These are phyloP conservation scores for Pocillopora verrucosa DNA, from an alignment of 64 coral and sea anemone genomes.

Conservation along the genomic window DNA sequence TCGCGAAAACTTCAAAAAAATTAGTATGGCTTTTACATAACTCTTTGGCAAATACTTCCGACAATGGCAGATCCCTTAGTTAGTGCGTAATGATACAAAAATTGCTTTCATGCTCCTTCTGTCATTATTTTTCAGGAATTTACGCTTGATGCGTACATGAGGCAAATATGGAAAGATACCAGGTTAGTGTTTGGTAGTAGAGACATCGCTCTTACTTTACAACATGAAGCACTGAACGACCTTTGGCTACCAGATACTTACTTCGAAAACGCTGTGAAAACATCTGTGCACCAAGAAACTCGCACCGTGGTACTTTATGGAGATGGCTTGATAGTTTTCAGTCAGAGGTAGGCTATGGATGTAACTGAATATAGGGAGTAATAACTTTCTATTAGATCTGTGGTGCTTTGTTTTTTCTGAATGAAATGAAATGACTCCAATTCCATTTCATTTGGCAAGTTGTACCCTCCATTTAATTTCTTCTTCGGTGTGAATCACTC, in stretches of 20 bases:
- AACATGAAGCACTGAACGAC: background rate
- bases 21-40: too few species aligned
- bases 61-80: too few species aligned
- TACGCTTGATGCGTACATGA: slow-evolving; percentile 1
- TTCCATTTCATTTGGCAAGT: too few species aligned
- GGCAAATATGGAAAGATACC: slow-evolving; percentile 5
- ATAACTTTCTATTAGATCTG: too few species aligned
- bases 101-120: background rate
- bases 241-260: slow-evolving; percentile 20
- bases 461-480: too few species aligned
- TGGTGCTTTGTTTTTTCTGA: too few species aligned
- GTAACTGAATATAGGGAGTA: background rate
- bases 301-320: background rate
- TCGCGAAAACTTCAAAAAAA: too few species aligned
- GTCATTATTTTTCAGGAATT: background rate
- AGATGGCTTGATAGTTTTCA: slow-evolving; percentile 26
- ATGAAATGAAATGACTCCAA: too few species aligned
- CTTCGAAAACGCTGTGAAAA: slow-evolving; percentile 27
- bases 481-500: too few species aligned
- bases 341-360: slow-evolving; percentile 13
- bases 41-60: too few species aligned
- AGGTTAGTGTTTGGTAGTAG: slow-evolving; percentile 7
- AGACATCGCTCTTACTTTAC: background rate
- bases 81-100: too few species aligned
- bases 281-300: background rate